These are phyloP conservation scores for Luffia ferchaultella DNA, from an alignment of 2,888 invertebrate genomes.

Conservation along the genomic window DNA sequence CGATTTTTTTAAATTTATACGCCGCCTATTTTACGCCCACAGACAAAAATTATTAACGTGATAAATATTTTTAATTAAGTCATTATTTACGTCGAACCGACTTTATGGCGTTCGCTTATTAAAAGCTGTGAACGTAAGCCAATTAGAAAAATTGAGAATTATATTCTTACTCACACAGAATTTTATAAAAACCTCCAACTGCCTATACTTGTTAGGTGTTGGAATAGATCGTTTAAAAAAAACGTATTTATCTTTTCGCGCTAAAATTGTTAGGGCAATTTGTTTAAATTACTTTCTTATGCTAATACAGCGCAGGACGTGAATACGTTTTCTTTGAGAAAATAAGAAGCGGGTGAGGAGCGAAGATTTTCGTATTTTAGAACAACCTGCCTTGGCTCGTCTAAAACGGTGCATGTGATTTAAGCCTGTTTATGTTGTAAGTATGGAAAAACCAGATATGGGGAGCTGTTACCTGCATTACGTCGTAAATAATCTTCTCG, in stretches of 20 bases:
- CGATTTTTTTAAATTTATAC: too few species aligned
- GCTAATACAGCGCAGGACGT: conserved; percentile 48
- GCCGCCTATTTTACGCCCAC: too few species aligned
- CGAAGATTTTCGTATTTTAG: conserved; percentile 29
- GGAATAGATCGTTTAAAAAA: conserved; percentile 27
- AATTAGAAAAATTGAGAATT: neutral
- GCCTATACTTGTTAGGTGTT: neutral
- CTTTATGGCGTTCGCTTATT: neutral
- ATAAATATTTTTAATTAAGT: neutral
- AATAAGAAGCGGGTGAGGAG: conserved; percentile 28
- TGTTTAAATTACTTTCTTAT: conserved; percentile 59
- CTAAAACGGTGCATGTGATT: conserved; percentile 46
- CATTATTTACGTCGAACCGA: neutral
- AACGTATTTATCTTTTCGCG: conserved; percentile 38
- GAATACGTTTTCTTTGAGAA: conserved; percentile 38
- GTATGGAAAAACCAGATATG: conserved; percentile 45
- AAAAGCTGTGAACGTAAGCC: neutral
- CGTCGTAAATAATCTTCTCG: conserved; percentile 60
- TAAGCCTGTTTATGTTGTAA: conserved; percentile 24
- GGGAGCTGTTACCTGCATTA: conserved; percentile 47
- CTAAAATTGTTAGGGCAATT: conserved; percentile 56
- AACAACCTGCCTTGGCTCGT: neutral
- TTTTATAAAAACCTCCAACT: neutral
- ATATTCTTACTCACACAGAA: neutral
- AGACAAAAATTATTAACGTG: neutral